phyloP scores from a whole-genome alignment of 2,888 invertebrate species.

The Stegana nigrithorax region DNA sequence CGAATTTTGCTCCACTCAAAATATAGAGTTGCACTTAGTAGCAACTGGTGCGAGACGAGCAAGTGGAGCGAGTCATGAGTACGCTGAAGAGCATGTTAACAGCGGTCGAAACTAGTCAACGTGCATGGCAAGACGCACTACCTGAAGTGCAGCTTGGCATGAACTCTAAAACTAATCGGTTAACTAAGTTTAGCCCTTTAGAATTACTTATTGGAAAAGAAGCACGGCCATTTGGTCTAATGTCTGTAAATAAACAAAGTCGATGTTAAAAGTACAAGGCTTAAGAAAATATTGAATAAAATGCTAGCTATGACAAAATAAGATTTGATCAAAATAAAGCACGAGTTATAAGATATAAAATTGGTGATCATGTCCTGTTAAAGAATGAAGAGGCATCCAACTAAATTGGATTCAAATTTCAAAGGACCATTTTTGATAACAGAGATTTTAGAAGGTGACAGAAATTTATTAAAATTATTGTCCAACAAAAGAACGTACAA shows the following conservation, averaged over 20 bases:
- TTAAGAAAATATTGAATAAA: neutral
- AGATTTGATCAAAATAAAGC: slow-evolving; percentile 21
- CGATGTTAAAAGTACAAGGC: neutral
- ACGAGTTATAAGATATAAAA: slow-evolving; percentile 11
- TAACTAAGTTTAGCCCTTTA: neutral
- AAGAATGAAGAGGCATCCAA: slow-evolving; percentile 25
- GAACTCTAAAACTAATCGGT: neutral
- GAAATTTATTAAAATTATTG: slow-evolving; percentile 3
- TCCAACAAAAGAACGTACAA: neutral
- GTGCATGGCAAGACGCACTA: neutral
- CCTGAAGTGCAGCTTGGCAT: neutral
- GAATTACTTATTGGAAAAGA: neutral
- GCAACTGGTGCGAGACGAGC: slow-evolving; percentile 30
- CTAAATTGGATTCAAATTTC: slow-evolving; percentile 24
- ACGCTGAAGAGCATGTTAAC: no score
- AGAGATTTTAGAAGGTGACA: neutral
- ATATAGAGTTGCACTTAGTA: slow-evolving; percentile 28
- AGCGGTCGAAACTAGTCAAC: neutral
- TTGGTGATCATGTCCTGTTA: slow-evolving; percentile 23
- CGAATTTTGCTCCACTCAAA: slow-evolving; percentile 27
- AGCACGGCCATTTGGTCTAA: neutral
- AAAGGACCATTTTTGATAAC: slow-evolving; percentile 21
- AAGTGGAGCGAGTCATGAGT: slow-evolving; percentile 31
- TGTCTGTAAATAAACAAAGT: neutral
- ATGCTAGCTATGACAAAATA: slow-evolving; percentile 8